phyloP scores from a whole-genome alignment of 2,113 vertebrate species.

The Procapra przewalskii region DNA sequence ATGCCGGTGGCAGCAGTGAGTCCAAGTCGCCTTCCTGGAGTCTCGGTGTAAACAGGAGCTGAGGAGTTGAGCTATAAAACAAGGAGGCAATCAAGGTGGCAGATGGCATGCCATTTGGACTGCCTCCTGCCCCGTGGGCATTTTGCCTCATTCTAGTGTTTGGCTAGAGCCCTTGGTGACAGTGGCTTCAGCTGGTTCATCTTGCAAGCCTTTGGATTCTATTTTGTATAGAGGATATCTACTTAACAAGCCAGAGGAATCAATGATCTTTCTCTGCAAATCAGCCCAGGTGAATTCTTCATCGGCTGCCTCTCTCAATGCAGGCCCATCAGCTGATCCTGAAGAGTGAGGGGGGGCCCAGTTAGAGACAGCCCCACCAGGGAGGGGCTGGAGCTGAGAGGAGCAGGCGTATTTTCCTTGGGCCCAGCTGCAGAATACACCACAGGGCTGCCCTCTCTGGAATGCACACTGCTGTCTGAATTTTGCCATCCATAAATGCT shows the following conservation, averaged over 20 bases:
- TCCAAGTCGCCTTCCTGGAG: neutral
- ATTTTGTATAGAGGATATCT: neutral
- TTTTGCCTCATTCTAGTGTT: neutral
- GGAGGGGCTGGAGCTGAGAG: neutral
- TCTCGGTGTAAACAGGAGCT: neutral
- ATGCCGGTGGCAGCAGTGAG: slow-evolving; percentile 29
- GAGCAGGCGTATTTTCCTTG: neutral
- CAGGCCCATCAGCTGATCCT: neutral
- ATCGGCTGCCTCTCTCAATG: neutral
- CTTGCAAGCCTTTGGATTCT: neutral
- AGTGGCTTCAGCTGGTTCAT: neutral
- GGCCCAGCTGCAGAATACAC: neutral
- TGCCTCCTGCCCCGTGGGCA: neutral
- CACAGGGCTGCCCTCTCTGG: neutral
- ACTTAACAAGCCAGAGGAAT: neutral
- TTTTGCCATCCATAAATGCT: neutral
- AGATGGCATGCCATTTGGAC: neutral
- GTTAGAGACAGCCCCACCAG: neutral
- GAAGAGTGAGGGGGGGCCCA: neutral
- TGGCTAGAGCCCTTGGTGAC: neutral
- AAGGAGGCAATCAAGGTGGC: neutral
- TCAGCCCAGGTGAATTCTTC: slow-evolving; percentile 16
- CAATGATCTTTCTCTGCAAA: neutral
- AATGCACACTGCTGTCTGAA: neutral
- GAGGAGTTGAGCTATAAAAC: neutral